These are phyloP conservation scores for Neodon shergylaensis DNA, from an alignment of 2,113 vertebrate genomes.

Conservation along the genomic window DNA sequence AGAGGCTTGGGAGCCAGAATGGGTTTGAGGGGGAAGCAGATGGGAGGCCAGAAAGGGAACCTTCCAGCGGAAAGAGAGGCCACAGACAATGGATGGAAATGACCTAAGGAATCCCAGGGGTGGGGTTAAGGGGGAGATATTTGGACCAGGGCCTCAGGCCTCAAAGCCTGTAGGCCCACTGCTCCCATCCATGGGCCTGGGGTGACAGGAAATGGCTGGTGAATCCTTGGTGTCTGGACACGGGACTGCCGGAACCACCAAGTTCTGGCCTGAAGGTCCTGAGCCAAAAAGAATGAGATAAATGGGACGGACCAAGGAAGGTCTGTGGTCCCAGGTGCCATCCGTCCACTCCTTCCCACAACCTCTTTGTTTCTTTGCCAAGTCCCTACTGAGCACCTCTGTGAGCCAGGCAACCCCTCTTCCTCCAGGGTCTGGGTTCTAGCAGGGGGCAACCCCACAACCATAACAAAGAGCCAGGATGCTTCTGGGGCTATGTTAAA, in stretches of 20 bases:
- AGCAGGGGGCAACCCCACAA: background rate
- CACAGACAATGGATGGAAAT: constrained; percentile 74
- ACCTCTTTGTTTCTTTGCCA: background rate
- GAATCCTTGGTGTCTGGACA: background rate
- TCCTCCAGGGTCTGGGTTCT: background rate
- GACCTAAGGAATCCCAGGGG: constrained; percentile 57
- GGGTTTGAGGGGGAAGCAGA: constrained; percentile 60
- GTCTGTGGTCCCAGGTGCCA: background rate
- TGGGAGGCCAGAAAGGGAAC: constrained; percentile 18
- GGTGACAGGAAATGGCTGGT: background rate
- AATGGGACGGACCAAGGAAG: background rate
- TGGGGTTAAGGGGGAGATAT: background rate
- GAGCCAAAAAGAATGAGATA: background rate
- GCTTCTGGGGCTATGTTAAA: background rate
- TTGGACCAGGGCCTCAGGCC: background rate
- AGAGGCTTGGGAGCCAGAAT: constrained; percentile 55
- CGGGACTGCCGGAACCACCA: background rate
- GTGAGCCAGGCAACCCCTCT: background rate
- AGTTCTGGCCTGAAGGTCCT: background rate
- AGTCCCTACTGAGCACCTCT: background rate
- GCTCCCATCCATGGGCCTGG: background rate
- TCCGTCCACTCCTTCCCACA: background rate
- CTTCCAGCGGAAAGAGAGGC: constrained; percentile 22
- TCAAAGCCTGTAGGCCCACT: background rate
- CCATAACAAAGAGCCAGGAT: too few relatives aligned